Evolutionary conservation across 2,113 vertebrate species (phyloP), one percentile per base, ranked within the genome.

Genomic region (Toxotes chatareus): DNA sequence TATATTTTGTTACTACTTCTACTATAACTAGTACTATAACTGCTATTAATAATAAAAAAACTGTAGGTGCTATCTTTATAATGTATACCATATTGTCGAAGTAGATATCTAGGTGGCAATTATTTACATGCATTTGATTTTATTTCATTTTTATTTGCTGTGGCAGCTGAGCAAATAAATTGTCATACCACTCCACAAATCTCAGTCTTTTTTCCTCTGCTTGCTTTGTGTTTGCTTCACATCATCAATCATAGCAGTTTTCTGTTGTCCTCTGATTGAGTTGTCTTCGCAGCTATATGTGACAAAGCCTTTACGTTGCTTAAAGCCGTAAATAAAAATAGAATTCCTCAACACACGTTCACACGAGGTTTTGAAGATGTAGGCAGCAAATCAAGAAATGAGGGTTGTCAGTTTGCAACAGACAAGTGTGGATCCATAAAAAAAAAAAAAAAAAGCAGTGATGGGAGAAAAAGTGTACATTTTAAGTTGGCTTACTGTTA

Each of bases 261-360:
- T 79, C 82, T 83, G 49, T 70, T 71, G 68, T 87, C 76, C 75
- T 87, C 73, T 90, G 84, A 93, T 90, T 77, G 89, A 92, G 89
- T 79, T 84, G 83, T 90, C 87, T 84, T 88, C 79, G 42, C 76
- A 72, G 85, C 84, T 86, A 77, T 84, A 89, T 75, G 79, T 91
- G 79, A 91, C 82, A 82, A 80, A 44, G 65, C 77, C 89, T 90
- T 92, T 86, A 86, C 74, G 83, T 90, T 86, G 49, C n/a, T 73
- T 75, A 77, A 88, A 84, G 51, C 87, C 78, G 87, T 90, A 90
- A 93, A 93, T 87, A 91, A 88, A 92, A 93, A 93, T 80, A 86
- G 89, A 93, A 82, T 68, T 83, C 63, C 61, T 88, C 80, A 73
- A 78, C 86, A 57, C 59, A 83, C 65, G 83, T 86, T 92, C 89